Evolutionary conservation across 2,888 invertebrate genomes (phyloP).

Genomic region (Hydropsyche betteni): DNA sequence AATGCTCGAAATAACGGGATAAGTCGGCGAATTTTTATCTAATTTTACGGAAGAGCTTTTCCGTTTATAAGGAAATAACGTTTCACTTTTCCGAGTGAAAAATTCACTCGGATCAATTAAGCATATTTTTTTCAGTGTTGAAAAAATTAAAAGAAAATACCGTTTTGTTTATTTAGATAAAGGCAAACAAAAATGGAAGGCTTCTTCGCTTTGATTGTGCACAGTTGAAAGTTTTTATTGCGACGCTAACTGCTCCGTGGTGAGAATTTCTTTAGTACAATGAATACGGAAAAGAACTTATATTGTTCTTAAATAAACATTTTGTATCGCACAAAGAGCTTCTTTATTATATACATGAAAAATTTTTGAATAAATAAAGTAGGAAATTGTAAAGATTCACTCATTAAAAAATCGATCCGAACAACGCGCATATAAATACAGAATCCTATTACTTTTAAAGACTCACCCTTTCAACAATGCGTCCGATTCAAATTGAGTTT

Average conservation of each 20-base stretch:
- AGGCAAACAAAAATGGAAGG: conserved; percentile 12
- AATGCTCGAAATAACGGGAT: too few relatives aligned
- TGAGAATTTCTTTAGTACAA: conserved; percentile 12
- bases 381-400: too few relatives aligned
- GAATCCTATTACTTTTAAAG: too few relatives aligned
- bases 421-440: too few relatives aligned
- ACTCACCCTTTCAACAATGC: too few relatives aligned
- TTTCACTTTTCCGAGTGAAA: background rate
- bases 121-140: background rate
- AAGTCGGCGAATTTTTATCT: too few relatives aligned
- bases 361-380: too few relatives aligned
- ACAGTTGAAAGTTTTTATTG: conserved; percentile 31
- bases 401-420: too few relatives aligned
- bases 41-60: too few relatives aligned
- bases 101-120: background rate
- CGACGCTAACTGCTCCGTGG: conserved; percentile 22
- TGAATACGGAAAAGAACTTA: conserved; percentile 11
- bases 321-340: background rate
- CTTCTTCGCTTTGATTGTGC: conserved; percentile 10
- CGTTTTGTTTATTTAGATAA: conserved; percentile 10
- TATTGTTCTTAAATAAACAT: conserved; percentile 12
- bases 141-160: background rate
- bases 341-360: too few relatives aligned
- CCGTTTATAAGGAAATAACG: too few relatives aligned
- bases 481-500: conserved; percentile 19